Evolutionary conservation across 2,113 vertebrate species (phyloP).

Genomic region (Chauna torquata): DNA sequence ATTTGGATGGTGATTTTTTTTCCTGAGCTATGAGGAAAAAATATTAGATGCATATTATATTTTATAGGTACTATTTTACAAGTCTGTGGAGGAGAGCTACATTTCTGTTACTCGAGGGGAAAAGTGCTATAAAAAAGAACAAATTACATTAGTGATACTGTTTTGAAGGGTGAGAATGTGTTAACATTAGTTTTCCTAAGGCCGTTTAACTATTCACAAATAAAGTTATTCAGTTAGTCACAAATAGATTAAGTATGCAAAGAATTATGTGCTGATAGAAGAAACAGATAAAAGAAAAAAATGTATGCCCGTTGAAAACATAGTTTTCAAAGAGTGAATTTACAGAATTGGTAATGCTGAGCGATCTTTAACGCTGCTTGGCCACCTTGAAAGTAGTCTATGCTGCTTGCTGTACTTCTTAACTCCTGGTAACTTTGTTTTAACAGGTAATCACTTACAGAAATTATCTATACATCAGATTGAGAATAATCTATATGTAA

Average conservation of each 20-base stretch:
- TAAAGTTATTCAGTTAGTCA: neutral
- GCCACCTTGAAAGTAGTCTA: neutral
- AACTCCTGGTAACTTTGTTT: neutral
- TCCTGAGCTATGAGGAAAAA: neutral
- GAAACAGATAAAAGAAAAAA: neutral
- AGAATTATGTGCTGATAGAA: neutral
- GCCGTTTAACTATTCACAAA: neutral
- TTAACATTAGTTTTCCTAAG: neutral
- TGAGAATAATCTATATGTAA: neutral
- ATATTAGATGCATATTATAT: neutral
- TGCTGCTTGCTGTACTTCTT: neutral
- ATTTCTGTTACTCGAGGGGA: neutral
- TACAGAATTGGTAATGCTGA: neutral
- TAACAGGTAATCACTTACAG: neutral
- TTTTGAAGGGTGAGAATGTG: neutral
- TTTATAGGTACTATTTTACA: neutral
- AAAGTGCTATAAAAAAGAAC: neutral
- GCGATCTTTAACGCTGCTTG: neutral
- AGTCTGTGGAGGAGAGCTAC: neutral
- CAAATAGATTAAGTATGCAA: neutral
- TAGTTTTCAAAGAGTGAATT: neutral
- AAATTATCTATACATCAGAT: neutral
- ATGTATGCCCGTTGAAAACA: neutral
- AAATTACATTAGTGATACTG: neutral
- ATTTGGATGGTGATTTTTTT: neutral